Conservation (phyloP, 1,140 invertebrate species). For the Dreissena rostriformis region DNA sequence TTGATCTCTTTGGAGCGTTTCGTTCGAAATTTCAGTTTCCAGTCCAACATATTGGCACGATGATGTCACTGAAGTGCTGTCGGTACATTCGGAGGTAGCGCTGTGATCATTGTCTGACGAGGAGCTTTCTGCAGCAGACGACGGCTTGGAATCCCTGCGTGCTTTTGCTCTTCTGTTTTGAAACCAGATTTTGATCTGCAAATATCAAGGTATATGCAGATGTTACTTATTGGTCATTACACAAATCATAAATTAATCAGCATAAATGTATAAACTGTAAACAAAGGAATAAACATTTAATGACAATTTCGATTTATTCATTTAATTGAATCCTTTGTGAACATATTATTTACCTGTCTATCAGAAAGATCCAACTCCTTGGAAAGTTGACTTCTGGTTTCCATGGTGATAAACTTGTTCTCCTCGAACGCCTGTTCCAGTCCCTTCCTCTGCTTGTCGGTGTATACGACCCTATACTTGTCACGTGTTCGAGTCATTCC, state of each 20-base stretch:
- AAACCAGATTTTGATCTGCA: slow-evolving; percentile 43
- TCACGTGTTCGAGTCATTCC: slow-evolving; percentile 44
- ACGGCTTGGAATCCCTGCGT: slow-evolving; percentile 22
- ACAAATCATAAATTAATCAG: not conserved
- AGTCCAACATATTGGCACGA: not conserved
- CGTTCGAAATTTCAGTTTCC: not conserved
- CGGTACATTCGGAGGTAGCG: not conserved
- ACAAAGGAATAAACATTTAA: not conserved
- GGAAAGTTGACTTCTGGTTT: not conserved
- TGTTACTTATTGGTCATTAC: not conserved
- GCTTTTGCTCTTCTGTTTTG: slow-evolving; percentile 47
- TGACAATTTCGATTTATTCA: not conserved
- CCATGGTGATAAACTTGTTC: slow-evolving; percentile 39
- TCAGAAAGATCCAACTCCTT: slow-evolving; percentile 37
- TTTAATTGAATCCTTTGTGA: too few relatives aligned
- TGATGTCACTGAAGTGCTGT: not conserved
- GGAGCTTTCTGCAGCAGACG: not conserved
- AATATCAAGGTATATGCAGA: not conserved
- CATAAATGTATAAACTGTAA: not conserved
- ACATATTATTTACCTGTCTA: slow-evolving; percentile 37
- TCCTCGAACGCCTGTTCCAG: slow-evolving; percentile 28
- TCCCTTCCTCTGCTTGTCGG: slow-evolving; percentile 43
- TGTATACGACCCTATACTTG: slow-evolving; percentile 50
- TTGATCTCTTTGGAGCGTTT: not conserved
- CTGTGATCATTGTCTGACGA: too few relatives aligned